Conservation (phyloP, 2,888 invertebrate species). For the Orthonychiurus folsomi region DNA sequence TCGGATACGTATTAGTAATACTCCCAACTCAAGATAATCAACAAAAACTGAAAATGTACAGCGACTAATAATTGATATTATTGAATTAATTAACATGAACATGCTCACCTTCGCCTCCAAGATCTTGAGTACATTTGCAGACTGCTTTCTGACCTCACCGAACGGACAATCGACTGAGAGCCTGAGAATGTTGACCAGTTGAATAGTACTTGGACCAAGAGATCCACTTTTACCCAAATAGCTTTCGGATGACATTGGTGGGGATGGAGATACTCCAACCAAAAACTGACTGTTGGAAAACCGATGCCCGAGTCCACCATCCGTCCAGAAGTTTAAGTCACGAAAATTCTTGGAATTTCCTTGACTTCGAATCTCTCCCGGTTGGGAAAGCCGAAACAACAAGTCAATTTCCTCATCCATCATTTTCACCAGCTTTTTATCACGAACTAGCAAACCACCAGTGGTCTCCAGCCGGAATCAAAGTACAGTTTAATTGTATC, state of each 20-base stretch:
- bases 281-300: background rate
- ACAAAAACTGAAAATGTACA: too few relatives aligned
- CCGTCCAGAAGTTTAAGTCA: background rate
- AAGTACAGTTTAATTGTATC: too few relatives aligned
- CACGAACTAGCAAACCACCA: too few relatives aligned
- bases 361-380: background rate
- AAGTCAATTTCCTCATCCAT: background rate
- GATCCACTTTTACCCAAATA: background rate
- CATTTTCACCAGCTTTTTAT: too few relatives aligned
- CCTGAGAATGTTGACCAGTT: conserved; percentile 6
- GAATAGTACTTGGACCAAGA: background rate
- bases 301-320: background rate
- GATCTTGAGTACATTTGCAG: background rate
- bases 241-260: background rate
- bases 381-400: background rate
- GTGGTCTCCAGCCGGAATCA: too few relatives aligned
- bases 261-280: background rate
- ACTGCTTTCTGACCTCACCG: background rate
- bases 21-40: too few relatives aligned
- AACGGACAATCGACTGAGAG: conserved; percentile 2
- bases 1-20: too few relatives aligned
- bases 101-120: background rate
- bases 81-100: too few relatives aligned
- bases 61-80: too few relatives aligned
- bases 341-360: background rate